Conservation (phyloP, 1,140 invertebrate genomes). For the Brachionus koreanus region DNA sequence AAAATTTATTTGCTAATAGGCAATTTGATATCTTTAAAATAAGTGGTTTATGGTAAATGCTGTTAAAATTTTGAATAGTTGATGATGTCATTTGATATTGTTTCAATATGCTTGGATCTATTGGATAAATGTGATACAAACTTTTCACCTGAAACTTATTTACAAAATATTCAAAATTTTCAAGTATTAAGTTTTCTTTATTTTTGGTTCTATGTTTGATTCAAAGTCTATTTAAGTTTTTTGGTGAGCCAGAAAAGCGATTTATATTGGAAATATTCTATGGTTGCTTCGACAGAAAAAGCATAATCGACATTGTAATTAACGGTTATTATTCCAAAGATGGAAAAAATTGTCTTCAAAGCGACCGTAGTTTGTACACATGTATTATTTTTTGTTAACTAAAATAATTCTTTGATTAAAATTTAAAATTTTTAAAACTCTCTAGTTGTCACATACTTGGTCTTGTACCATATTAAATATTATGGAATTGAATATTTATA, state of each 20-base stretch:
- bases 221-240: background rate
- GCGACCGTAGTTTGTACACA: slow-evolving; percentile 5
- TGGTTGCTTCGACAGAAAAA: slow-evolving; percentile 21
- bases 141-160: slow-evolving; percentile 29
- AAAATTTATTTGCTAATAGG: background rate
- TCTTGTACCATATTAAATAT: slow-evolving; percentile 25
- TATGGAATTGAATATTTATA: slow-evolving; percentile 24
- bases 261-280: slow-evolving; percentile 28
- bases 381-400: background rate
- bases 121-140: slow-evolving; percentile 23
- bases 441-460: slow-evolving; percentile 8
- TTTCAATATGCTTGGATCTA: background rate
- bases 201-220: background rate
- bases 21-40: background rate
- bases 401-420: background rate
- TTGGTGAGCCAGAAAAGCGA: background rate
- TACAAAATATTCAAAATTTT: slow-evolving; percentile 19
- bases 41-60: background rate
- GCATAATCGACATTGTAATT: background rate
- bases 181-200: background rate
- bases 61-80: background rate
- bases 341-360: slow-evolving; percentile 22
- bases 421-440: background rate
- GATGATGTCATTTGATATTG: slow-evolving; percentile 17
- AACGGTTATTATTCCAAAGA: slow-evolving; percentile 33